phyloP scores from a whole-genome alignment of 2,113 vertebrate species.

The Taxidea taxus region DNA sequence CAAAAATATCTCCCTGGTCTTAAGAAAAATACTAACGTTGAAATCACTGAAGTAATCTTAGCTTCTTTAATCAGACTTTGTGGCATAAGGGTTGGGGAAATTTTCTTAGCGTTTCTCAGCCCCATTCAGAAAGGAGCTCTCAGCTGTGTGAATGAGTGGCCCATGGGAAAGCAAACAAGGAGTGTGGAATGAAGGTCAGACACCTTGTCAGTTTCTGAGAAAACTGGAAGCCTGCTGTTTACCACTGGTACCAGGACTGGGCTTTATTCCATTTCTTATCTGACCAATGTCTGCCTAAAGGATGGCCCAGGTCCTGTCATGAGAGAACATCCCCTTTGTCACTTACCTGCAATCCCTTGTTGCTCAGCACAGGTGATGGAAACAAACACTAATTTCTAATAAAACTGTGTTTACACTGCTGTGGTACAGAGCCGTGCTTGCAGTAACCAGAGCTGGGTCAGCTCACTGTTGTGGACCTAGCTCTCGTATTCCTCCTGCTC shows the following conservation, averaged over 20 bases:
- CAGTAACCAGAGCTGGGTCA: neutral
- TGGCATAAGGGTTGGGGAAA: neutral
- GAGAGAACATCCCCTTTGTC: constrained; percentile 21
- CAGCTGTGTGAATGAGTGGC: neutral
- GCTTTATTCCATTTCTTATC: neutral
- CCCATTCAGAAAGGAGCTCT: constrained; percentile 21
- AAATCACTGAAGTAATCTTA: neutral
- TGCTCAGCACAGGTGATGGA: constrained; percentile 17
- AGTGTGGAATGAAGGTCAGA: neutral
- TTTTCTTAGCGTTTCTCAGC: neutral
- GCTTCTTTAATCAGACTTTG: neutral
- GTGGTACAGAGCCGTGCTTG: neutral
- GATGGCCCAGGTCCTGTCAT: neutral
- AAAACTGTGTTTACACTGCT: constrained; percentile 48
- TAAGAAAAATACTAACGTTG: constrained; percentile 51
- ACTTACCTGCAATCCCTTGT: neutral
- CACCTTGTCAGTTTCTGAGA: neutral
- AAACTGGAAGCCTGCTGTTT: constrained; percentile 31
- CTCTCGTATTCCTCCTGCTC: neutral
- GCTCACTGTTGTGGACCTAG: neutral
- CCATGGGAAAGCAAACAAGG: neutral
- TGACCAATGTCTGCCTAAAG: neutral
- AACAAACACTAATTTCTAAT: constrained; percentile 75
- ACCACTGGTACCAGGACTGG: neutral
- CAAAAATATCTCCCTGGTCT: neutral